Conservation (phyloP, 2,888 invertebrate genomes). For the Tiphia femorata region DNA sequence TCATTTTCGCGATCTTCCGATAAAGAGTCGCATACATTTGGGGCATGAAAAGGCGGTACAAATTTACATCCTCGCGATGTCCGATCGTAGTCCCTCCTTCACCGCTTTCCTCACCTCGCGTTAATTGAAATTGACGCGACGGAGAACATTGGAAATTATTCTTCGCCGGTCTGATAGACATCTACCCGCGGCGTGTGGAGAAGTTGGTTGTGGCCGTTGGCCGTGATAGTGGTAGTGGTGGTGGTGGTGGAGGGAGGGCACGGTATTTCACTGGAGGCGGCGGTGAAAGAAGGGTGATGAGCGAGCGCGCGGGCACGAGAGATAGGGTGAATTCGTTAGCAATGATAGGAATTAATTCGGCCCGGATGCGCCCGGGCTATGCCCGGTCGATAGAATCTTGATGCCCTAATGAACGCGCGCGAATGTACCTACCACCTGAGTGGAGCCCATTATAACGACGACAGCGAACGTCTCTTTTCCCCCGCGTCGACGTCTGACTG, state of each 20-base stretch:
- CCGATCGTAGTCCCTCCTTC: too few species aligned
- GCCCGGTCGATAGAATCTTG: conserved; percentile 48
- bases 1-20: too few species aligned
- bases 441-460: conserved; percentile 17
- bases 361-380: conserved; percentile 41
- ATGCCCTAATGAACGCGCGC: conserved; percentile 46
- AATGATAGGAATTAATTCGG: conserved; percentile 53
- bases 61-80: too few species aligned
- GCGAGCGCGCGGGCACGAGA: neutral
- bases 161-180: conserved; percentile 47
- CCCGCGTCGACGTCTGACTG: conserved; percentile 10
- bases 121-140: conserved; percentile 44
- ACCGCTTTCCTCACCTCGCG: neutral
- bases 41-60: too few species aligned
- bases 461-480: conserved; percentile 4
- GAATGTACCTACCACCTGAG: conserved; percentile 40
- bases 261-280: too few species aligned
- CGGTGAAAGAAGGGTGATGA: too few species aligned
- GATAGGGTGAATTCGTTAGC: conserved; percentile 39
- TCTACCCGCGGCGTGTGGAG: conserved; percentile 31
- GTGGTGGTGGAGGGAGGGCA: conserved; percentile 21
- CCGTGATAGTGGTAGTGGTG: conserved; percentile 21
- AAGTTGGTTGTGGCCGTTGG: conserved; percentile 45
- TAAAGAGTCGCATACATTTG: too few species aligned
- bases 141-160: conserved; percentile 46